Base-by-base conservation (phyloP, 2,113 vertebrate genomes). In the Cebidichthys violaceus region DNA sequence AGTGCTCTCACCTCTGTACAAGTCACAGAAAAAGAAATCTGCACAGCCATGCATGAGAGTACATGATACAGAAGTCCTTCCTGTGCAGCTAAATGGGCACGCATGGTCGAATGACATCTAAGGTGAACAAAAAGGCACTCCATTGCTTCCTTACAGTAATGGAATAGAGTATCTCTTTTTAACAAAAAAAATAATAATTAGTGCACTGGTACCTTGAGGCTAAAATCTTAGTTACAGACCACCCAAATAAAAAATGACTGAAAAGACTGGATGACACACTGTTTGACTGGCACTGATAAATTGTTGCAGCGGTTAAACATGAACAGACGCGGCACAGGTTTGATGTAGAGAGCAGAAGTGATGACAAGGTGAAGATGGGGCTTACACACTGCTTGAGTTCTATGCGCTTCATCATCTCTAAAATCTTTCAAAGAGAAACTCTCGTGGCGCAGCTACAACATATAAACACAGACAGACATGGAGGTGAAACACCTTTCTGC, bases 1-100 rank as follows among this genome's bases (percentile, higher is more conserved):
- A 27, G 50, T 64, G 22, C 6, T 73, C 18, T 82, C 24, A 31
- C 24, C 24, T 79, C 15, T 54, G 57, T 65, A 68, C 75, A 85
- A 52, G 60, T 70, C 61, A 75, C 45, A 45, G 66, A 39, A 77
- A 74, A 65, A 17, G 2, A 86, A 70, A 70, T 41, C 9, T 62
- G 64, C 50, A 59, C 39, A 65, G 52, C 33, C 61, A 68, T 41
- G 57, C 37, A 39, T 35, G 4, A 70, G 50, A 41, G 29, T 18
- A 4, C 1, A 68, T 65, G 66, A 82, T 76, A 65, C 66, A 70
- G 78, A 50, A 31, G 7, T 62, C 10, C 15, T 31, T 41, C 31
- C 43, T 33, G 5, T 65, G 55, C 62, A 64, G 31, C 55, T 73
- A 69, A 74, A 67, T 27, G 10, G 15, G 67, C n/a, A 50, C 0